Base-by-base conservation (phyloP, 2,113 vertebrate genomes). In the Zosterops borbonicus region DNA sequence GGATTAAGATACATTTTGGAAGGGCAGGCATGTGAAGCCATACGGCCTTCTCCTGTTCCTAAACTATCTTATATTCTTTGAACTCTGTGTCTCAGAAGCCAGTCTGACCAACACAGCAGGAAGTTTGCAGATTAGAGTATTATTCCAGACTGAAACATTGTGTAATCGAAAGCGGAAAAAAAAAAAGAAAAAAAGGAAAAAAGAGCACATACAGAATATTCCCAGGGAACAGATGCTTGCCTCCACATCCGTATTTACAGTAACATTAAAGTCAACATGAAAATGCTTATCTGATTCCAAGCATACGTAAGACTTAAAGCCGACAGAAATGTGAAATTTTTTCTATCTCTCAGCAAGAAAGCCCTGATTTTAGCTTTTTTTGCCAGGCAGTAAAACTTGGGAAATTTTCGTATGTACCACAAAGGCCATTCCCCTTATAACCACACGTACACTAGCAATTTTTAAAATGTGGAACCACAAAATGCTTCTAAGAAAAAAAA, bases 1-100 rank as follows among this genome's bases (percentile, higher is more conserved):
- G 95, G 96, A 97, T 97, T 96, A 97, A 96, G 90, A 96, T 67
- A 88, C 65, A 53, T 96, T 96, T 96, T 96, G 77, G 93, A 94
- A 87, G 75, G 77, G 89, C 82, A 74, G 79, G 91, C 92, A 95
- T 92, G 90, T 94, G 96, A 70, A 95, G 83, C 93, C 95, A 97
- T 95, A 97, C 96, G 96, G 96, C 59, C 79, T 95, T 90, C 92
- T 96, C 95, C 86, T 96, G 87, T 93, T 96, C 78, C 80, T 96
- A 91, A 96, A 94, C 95, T 95, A 94, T 95, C 94, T 92, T 50
- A 92, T 2, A 49, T 95, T 95, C 95, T 97, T 97, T 97, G 97
- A 97, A 96, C 94, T 96, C 90, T 52, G 50, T 46, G 87, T 87
- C 94, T 95, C 94, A 93, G 85, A 95, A 97, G 88, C 92, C 73